Conservation (phyloP, 2,797 vertebrate species). For the Thunnus albacares region DNA sequence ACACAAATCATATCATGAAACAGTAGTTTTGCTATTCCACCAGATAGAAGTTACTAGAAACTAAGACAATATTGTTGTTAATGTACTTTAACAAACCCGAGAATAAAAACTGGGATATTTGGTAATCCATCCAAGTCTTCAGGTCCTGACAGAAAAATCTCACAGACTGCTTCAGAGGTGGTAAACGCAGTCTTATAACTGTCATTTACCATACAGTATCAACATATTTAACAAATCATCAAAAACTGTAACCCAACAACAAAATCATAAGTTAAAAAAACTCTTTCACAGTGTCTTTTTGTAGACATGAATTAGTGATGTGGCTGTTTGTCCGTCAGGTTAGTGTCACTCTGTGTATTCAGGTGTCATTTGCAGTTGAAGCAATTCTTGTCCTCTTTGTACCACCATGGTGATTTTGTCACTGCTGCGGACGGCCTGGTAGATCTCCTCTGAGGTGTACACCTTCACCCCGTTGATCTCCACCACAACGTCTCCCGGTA, state of each 20-base stretch:
- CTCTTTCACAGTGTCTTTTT: constrained; percentile 34
- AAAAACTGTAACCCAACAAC: neutral
- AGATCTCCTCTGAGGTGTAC: constrained; percentile 91
- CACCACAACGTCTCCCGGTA: constrained; percentile 91
- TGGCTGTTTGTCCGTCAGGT: neutral
- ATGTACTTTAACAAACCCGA: neutral
- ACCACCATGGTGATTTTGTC: constrained; percentile 89
- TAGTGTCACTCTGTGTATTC: constrained; percentile 88
- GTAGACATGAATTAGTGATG: neutral
- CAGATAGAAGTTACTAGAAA: neutral
- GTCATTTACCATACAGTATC: neutral
- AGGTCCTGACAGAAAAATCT: neutral
- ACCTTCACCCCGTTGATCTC: constrained; percentile 90
- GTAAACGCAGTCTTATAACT: too few relatives aligned
- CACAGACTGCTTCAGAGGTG: neutral
- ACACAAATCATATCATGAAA: neutral
- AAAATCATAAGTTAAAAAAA: neutral
- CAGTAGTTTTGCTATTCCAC: neutral
- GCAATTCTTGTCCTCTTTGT: constrained; percentile 82
- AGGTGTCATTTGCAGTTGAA: constrained; percentile 90
- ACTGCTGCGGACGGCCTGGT: constrained; percentile 89
- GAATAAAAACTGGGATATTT: neutral
- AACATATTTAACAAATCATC: neutral
- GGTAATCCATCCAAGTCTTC: neutral
- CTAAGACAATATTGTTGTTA: constrained; percentile 1